Base-by-base conservation (phyloP, 2,797 vertebrate species). In the Euthynnus affinis region DNA sequence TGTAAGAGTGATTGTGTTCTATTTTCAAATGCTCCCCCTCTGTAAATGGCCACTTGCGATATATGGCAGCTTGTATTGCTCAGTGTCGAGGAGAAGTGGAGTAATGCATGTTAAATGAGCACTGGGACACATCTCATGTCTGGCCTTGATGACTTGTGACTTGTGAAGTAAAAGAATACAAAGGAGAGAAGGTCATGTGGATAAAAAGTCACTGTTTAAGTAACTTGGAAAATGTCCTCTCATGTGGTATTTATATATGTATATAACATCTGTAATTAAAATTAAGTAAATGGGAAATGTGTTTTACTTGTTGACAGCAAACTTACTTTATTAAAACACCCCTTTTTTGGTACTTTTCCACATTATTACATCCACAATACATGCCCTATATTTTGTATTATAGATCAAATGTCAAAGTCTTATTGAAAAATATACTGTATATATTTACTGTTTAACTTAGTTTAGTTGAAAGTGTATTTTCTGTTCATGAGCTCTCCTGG, bases 101-200 rank as follows among this genome's bases (percentile, higher is more conserved):
- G 62, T 61, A 56, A 67, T 61, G 62, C 20, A 67, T 18, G 23
- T 53, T 49, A 2, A 81, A 71, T 66, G 49, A 81, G 48, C 55
- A 6, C 25, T 60, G 77, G 63, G 66, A 80, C 51, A 52, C 62
- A 18, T 5, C 52, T 56, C 17, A 29, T 37, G 2, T 48, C 53
- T 10, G 57, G 20, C 46, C n/a, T 53, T 8, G 42, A 67, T 34
- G 48, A 71, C 59, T 57, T 77, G n/a, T 58, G 22, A 17, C 62
- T 74, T 74, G 57, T 22, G 49, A 46, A 64, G 25, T 17, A 22
- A 81, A 48, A 48, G 8, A 59, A 51, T 58, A 49, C 9, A 51
- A 73, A 66, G 27, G 37, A 22, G 12, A 5, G 20, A 65, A 71
- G 46, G 62, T 60, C 42, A 57, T 49, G 14, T 57, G 23, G n/a